These are phyloP conservation scores for Reinhardtius hippoglossoides DNA, from an alignment of 2,113 vertebrate species.

Conservation along the genomic window DNA sequence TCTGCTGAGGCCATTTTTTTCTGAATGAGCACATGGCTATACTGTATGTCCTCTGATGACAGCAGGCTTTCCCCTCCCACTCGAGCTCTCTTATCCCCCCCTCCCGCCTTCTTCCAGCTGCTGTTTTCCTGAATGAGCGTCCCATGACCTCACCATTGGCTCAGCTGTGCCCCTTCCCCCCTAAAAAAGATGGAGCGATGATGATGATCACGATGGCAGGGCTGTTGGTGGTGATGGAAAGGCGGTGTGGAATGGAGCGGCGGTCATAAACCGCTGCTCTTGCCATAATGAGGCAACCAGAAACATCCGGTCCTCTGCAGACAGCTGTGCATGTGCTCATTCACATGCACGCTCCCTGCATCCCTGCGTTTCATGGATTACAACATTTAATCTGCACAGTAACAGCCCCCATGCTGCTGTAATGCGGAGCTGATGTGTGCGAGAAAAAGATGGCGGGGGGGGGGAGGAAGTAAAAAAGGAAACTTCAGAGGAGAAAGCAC, in stretches of 20 bases:
- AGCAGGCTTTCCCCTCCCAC: slow-evolving; percentile 24
- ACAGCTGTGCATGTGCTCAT: slow-evolving; percentile 3
- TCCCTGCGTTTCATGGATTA: slow-evolving; percentile 55
- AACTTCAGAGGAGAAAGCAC: neutral
- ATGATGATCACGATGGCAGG: slow-evolving; percentile 4
- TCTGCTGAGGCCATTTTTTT: neutral
- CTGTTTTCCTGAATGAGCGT: slow-evolving; percentile 66
- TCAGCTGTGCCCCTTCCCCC: slow-evolving; percentile 2
- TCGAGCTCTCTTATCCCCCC: slow-evolving; percentile 25
- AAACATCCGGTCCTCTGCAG: slow-evolving; percentile 75
- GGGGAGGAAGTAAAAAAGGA: neutral
- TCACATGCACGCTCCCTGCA: slow-evolving; percentile 8
- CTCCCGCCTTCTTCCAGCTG: slow-evolving; percentile 36
- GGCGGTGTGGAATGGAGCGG: slow-evolving; percentile 23
- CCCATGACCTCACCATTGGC: slow-evolving; percentile 45
- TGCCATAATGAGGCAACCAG: slow-evolving; percentile 66
- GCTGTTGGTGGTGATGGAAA: slow-evolving; percentile 26
- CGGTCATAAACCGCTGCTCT: slow-evolving; percentile 67
- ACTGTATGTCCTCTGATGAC: slow-evolving; percentile 34
- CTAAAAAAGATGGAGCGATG: slow-evolving; percentile 9
- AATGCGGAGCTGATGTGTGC: slow-evolving; percentile 34
- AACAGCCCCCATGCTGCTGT: slow-evolving; percentile 66
- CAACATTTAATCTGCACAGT: slow-evolving; percentile 85
- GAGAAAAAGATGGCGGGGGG: neutral
- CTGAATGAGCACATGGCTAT: slow-evolving; percentile 36